Conservation (phyloP, 1,140 invertebrate genomes). For the Phymastichus coffea region DNA sequence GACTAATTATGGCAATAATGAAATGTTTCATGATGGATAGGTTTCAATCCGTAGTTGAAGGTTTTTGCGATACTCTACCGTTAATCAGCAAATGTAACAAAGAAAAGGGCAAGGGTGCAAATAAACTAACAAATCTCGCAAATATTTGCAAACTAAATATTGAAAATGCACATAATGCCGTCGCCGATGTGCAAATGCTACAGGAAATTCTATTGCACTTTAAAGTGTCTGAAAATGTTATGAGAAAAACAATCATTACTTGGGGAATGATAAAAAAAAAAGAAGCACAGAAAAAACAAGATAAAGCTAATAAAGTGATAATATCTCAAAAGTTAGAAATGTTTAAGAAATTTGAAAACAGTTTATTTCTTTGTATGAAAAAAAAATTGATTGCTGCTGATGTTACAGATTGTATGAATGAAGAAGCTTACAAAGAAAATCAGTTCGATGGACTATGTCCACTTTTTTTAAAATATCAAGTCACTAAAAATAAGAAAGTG, state of each 20-base stretch:
- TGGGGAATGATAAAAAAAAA: not conserved
- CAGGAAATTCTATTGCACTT: not conserved
- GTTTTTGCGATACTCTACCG: not conserved
- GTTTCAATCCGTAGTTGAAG: not conserved
- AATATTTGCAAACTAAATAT: no score
- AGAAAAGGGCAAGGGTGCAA: no score
- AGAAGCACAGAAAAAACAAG: no score
- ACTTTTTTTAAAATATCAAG: not conserved
- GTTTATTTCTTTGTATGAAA: not conserved
- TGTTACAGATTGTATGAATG: not conserved
- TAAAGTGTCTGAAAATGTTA: not conserved
- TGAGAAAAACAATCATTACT: not conserved
- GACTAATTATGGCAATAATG: no score
- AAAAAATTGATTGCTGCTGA: not conserved
- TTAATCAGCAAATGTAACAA: not conserved
- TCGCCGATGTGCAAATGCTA: no score
- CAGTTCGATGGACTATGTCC: not conserved
- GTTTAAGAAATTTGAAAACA: not conserved
- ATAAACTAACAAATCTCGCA: no score
- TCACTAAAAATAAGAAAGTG: conserved; percentile 10
- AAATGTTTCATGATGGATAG: not conserved
- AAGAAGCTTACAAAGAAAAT: not conserved
- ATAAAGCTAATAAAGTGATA: not conserved
- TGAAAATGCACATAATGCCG: no score
- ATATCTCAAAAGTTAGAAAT: not conserved